Base-by-base conservation (phyloP, 92 coral and sea anemone genomes). In the Epizoanthus illoricatus region DNA sequence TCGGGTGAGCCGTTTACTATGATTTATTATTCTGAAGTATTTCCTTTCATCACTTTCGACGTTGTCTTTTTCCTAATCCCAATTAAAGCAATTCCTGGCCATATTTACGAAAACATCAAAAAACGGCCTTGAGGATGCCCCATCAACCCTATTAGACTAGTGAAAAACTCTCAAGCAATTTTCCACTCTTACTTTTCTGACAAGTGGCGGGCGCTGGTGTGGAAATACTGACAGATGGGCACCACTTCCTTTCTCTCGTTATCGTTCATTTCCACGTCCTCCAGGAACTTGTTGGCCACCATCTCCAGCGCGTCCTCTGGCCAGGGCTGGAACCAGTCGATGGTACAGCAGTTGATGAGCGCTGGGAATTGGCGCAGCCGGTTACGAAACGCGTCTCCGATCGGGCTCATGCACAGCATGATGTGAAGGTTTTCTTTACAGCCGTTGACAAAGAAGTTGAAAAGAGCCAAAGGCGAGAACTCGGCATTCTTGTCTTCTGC, bases 271-370 rank as follows among this genome's bases (percentile, higher is more conserved):
- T 90, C 91, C 49, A 91, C 89, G 75, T 97, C 99, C 74, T 92
- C 94, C 33, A 97, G 91, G 83, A 97, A 97, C 86, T 97, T 97
- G 80, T 92, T 97, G 71, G 99, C 99, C 6, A 97, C 99, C 99
- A 97, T 93, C 74, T 94, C 99, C 61, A 97, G 86, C 2, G 99
- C 99, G 85, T 97, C 99, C 74, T 93, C 97, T 9, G 99, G 99
- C 99, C 99, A 97, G 0, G 99, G 99, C 91, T 95, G 98, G 86
- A 96, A 96, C 99, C 99, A 96, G 80, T 96, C 99, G 60, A 96
- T 96, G 41, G 99, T 97, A 62, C 99, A 97, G 80, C 99, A 97
- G 88, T 97, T 97, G 89, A 97, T 97, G 13, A 97, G 94, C 1
- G 99, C 97, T 20, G 99, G 99, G 76, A 97, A 97, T 89, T 97